Evolutionary conservation across 2,888 invertebrate genomes (phyloP).

Genomic region (Ophioninae sp.): DNA sequence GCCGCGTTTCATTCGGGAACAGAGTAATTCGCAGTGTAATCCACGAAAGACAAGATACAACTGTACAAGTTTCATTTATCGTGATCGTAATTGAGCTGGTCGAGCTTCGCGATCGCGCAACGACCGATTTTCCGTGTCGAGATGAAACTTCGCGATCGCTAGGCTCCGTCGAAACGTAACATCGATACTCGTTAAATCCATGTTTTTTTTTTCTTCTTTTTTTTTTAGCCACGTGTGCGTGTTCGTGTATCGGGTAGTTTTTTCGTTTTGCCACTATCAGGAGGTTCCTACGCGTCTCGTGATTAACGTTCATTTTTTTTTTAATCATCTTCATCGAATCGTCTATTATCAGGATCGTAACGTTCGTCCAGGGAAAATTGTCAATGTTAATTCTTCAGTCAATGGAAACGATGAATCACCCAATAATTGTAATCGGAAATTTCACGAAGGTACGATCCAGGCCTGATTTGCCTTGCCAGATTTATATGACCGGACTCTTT

Average conservation of each 20-base stretch:
- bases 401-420: neutral
- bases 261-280: slow-evolving; percentile 19
- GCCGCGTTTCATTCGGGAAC: slow-evolving; percentile 69
- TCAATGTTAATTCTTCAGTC: neutral
- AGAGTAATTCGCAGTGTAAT: slow-evolving; percentile 53
- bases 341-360: slow-evolving; percentile 38
- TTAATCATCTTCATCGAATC: slow-evolving; percentile 14
- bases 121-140: neutral
- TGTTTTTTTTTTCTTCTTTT: slow-evolving; percentile 28
- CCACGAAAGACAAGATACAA: slow-evolving; percentile 60
- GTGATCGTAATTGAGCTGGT: slow-evolving; percentile 24
- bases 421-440: too few relatives aligned
- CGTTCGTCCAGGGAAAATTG: slow-evolving; percentile 40
- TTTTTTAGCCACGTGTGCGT: slow-evolving; percentile 48
- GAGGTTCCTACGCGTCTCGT: slow-evolving; percentile 8
- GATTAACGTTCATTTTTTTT: neutral
- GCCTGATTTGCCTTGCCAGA: too few relatives aligned
- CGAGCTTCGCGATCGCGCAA: slow-evolving; percentile 35
- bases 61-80: slow-evolving; percentile 32
- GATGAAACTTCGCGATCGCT: slow-evolving; percentile 21
- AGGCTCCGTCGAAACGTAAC: slow-evolving; percentile 29
- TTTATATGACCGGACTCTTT: too few relatives aligned
- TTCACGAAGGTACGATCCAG: too few relatives aligned
- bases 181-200: slow-evolving; percentile 34
- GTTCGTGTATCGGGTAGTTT: slow-evolving; percentile 35